A percentile compares a stretch with the other conserved stretches of the same genome.
Conservation (phyloP, 2,113 vertebrate genomes). For the Haplotaxodon microlepis region DNA sequence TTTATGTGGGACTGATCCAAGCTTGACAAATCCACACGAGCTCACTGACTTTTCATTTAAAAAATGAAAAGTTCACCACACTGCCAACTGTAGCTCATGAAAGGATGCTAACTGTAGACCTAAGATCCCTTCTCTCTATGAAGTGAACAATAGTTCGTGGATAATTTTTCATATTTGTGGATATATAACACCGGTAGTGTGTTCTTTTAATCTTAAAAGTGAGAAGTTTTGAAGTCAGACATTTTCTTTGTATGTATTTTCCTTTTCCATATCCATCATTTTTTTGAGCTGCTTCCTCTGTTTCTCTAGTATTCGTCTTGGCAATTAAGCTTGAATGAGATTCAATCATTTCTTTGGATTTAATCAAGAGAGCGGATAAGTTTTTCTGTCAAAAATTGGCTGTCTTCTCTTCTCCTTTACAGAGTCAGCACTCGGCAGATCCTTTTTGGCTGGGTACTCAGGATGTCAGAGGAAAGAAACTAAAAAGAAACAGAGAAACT, state of each 20-base stretch:
- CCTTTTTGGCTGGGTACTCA: constrained; percentile 31
- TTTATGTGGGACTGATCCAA: constrained; percentile 42
- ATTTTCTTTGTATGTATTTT: not conserved
- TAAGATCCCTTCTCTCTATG: not conserved
- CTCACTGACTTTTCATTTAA: constrained; percentile 4
- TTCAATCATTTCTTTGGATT: constrained; percentile 42
- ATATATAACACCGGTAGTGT: not conserved
- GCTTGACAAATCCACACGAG: constrained; percentile 37
- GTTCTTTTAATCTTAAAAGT: not conserved
- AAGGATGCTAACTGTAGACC: not conserved
- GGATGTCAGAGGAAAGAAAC: constrained; percentile 35
- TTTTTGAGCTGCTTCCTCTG: not conserved
- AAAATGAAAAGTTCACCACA: not conserved
- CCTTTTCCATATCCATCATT: not conserved
- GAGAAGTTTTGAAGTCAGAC: not conserved
- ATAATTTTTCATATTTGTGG: not conserved
- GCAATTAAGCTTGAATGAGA: constrained; percentile 22
- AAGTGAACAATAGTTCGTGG: not conserved
- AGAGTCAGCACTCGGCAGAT: constrained; percentile 46
- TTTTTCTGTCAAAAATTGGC: constrained; percentile 40
- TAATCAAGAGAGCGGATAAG: constrained; percentile 25
- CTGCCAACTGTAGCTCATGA: constrained; percentile 7
- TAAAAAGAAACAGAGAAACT: constrained; percentile 1
- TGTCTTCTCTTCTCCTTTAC: not conserved
- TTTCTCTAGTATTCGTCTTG: constrained; percentile 20